Conservation (phyloP, 2,797 vertebrate species). For the Cryptoprocta ferox region DNA sequence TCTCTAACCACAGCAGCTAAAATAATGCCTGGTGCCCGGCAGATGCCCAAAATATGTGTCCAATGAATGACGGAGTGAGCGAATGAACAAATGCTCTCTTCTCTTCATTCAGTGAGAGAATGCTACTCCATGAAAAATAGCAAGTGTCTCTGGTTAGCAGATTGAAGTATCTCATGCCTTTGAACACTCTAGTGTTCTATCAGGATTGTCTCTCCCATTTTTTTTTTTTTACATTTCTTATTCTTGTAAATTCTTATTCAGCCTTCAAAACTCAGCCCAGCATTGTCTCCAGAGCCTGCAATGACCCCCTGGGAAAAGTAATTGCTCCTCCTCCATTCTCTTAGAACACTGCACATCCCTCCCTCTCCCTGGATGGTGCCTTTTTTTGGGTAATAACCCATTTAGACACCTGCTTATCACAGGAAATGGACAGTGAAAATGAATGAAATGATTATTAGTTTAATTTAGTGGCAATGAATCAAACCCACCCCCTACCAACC, state of each 20-base stretch:
- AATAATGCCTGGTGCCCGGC: fast-evolving
- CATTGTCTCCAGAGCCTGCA: background rate
- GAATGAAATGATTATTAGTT: background rate
- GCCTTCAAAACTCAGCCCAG: background rate
- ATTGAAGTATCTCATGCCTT: background rate
- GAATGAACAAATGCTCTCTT: background rate
- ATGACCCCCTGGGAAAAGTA: background rate
- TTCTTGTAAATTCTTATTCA: background rate
- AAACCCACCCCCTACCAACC: background rate
- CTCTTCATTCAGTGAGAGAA: background rate
- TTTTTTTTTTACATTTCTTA: background rate
- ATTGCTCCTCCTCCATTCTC: background rate
- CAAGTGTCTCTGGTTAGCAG: background rate
- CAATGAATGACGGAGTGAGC: background rate
- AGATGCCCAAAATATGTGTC: background rate
- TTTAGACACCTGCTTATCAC: background rate
- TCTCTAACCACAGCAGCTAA: background rate
- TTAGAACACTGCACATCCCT: background rate
- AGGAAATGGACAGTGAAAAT: background rate
- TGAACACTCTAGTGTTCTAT: background rate
- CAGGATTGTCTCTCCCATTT: background rate
- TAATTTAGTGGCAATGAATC: background rate
- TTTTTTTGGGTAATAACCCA: background rate
- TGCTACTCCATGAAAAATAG: background rate
- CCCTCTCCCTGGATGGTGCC: no score